phyloP scores from a whole-genome alignment of 2,888 invertebrate genomes.

The Watsonalla cultraria region DNA sequence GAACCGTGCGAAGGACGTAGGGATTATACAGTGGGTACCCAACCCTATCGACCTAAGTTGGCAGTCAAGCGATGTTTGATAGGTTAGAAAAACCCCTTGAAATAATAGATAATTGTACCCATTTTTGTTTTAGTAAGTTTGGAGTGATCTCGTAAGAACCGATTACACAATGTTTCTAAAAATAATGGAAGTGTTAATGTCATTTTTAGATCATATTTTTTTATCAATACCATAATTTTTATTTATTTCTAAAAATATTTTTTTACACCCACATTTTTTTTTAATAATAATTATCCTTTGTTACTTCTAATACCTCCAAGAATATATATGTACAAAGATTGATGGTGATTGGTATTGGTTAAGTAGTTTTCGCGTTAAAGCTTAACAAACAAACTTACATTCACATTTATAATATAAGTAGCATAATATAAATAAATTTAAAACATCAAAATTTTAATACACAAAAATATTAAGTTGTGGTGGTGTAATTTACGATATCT shows the following conservation, averaged over 20 bases:
- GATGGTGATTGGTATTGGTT: too few relatives aligned
- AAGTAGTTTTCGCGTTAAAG: too few relatives aligned
- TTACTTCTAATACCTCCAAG: too few relatives aligned
- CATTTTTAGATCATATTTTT: background rate
- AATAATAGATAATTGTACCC: conserved; percentile 21
- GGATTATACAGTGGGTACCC: conserved; percentile 35
- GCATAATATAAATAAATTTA: background rate
- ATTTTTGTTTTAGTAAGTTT: conserved; percentile 16
- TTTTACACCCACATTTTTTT: too few relatives aligned
- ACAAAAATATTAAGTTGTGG: too few relatives aligned
- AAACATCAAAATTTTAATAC: background rate
- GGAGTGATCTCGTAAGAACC: background rate
- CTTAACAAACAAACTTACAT: too few relatives aligned
- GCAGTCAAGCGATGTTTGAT: conserved; percentile 33
- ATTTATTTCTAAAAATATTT: too few relatives aligned
- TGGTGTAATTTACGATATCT: too few relatives aligned
- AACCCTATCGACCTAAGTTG: conserved; percentile 27
- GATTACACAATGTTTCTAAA: background rate
- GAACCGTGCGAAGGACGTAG: conserved; percentile 36
- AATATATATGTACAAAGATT: too few relatives aligned
- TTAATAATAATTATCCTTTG: too few relatives aligned
- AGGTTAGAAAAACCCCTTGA: conserved; percentile 25
- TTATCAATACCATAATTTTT: too few relatives aligned
- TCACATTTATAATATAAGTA: too few relatives aligned
- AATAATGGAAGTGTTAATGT: background rate